Base-by-base conservation (phyloP, 2,797 vertebrate species). In the Anniella stebbinsi region DNA sequence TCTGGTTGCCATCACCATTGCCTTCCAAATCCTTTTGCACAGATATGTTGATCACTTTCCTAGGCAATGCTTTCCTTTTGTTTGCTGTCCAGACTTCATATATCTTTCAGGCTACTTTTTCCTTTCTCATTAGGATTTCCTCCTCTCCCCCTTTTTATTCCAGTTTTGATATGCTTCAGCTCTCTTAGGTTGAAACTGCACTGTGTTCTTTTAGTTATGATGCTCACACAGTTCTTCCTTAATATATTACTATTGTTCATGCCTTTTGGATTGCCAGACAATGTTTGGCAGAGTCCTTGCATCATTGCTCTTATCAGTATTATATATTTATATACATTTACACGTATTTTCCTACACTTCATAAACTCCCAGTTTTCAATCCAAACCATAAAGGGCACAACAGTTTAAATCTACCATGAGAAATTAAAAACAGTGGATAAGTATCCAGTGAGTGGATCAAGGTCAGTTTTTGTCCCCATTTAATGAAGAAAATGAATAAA, bases 321-420 rank as follows among this genome's bases (percentile, higher is more conserved):
- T 84, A 63, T 21, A 36, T 88, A 70, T 88, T 91, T 78, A 78
- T 30, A 69, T 15, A 30, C 3, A 48, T 48, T 51, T 30, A 51
- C 18, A 87, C 33, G 23, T 66, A 38, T 87, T 87, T 78, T 78
- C 66, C 21, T 18, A 60, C 30, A 70, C 63, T 70, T 87, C 63
- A 69, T 48, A 67, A 82, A 78, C 10, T 45, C 54, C 48, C 28
- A 11, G 1, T 0, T 51, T 38, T n/a, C 30, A 69, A 30, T 4
- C 8, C 78, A 83, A 84, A 85, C 54, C 73, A 1, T 69, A 76
- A 0, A 5, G 45, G 4, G 4, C 11, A 0, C 23, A 28, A 57
- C 54, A 81, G 89, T 90, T 84, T 77, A 78, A 87, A 63, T n/a
- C 21, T 66, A 1, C 48, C 85, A 41, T 73, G 21, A 25, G 51